A percentile compares a stretch with the other conserved stretches of the same genome.
phyloP scores from a whole-genome alignment of 1,140 invertebrate genomes.

The Oedothorax gibbosus region DNA sequence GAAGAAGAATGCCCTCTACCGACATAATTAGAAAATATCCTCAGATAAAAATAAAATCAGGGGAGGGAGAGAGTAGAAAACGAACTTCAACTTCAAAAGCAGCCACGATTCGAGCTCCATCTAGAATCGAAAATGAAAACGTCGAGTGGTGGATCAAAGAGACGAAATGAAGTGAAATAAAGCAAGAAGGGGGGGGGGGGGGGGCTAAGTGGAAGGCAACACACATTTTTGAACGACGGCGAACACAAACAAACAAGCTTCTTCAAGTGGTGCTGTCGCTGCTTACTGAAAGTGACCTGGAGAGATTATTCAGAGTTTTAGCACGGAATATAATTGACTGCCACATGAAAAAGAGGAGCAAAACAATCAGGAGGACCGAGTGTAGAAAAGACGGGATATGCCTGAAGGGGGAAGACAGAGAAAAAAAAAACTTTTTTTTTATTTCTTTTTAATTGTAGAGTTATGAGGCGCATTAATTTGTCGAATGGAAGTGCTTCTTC shows the following conservation, averaged over 20 bases:
- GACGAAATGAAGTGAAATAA: conserved; percentile 15
- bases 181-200: conserved; percentile 6
- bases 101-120: conserved; percentile 48
- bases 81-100: conserved; percentile 47
- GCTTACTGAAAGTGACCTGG: conserved; percentile 53
- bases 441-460: conserved; percentile 35
- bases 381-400: conserved; percentile 29
- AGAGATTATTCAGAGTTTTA: conserved; percentile 59
- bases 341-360: conserved; percentile 8
- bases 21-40: conserved; percentile 61
- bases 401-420: conserved; percentile 18
- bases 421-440: conserved; percentile 28
- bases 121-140: conserved; percentile 58
- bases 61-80: background rate
- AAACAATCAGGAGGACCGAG: conserved; percentile 10
- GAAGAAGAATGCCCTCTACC: conserved; percentile 57
- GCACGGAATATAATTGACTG: conserved; percentile 54
- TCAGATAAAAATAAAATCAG: conserved; percentile 59
- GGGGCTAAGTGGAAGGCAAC: conserved; percentile 22
- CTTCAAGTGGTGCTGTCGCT: conserved; percentile 43
- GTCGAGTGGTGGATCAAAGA: conserved; percentile 55
- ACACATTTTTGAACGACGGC: conserved; percentile 45
- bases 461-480: conserved; percentile 45
- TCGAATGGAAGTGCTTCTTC: conserved; percentile 22
- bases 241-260: conserved; percentile 50